Evolutionary conservation across 2,113 vertebrate genomes (phyloP).

Genomic region (Scartelaos histophorus): DNA sequence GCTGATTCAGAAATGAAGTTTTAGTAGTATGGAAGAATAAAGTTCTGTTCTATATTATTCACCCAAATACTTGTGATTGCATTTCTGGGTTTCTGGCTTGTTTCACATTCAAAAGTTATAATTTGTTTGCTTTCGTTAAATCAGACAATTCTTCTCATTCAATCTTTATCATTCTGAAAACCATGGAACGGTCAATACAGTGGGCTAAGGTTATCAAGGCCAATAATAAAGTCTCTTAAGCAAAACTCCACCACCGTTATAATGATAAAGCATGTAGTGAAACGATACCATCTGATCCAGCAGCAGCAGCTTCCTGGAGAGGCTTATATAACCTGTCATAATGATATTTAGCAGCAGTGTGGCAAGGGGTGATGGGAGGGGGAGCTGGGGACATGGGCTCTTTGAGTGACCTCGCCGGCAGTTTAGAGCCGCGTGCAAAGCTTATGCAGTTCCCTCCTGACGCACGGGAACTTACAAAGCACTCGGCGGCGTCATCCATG

Average conservation of each 20-base stretch:
- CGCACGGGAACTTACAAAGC: constrained; percentile 87
- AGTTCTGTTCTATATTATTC: too few relatives aligned
- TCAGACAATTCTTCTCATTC: too few relatives aligned
- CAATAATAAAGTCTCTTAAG: background rate
- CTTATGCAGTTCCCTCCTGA: constrained; percentile 16
- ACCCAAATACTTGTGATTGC: too few relatives aligned
- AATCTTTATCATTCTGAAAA: too few relatives aligned
- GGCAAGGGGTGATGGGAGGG: constrained; percentile 53
- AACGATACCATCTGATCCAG: constrained; percentile 18
- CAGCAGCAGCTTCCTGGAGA: constrained; percentile 12
- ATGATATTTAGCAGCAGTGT: constrained; percentile 59
- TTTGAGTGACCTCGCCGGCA: constrained; percentile 67
- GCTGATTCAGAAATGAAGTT: too few relatives aligned
- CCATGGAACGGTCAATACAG: too few relatives aligned
- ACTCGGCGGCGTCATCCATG: constrained; percentile 98
- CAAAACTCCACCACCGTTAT: background rate
- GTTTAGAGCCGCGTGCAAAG: constrained; percentile 50
- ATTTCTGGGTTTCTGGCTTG: too few relatives aligned
- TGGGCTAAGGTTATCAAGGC: background rate
- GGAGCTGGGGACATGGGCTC: constrained; percentile 56
- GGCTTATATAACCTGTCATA: constrained; percentile 68
- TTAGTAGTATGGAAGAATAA: too few relatives aligned
- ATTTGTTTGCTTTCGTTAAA: too few relatives aligned
- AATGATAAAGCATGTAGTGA: constrained; percentile 1
- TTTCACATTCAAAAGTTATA: too few relatives aligned